Evolutionary conservation across 2,113 vertebrate species (phyloP), one percentile per base, ranked within the genome.

Genomic region (Petrocephalus microphthalmus): DNA sequence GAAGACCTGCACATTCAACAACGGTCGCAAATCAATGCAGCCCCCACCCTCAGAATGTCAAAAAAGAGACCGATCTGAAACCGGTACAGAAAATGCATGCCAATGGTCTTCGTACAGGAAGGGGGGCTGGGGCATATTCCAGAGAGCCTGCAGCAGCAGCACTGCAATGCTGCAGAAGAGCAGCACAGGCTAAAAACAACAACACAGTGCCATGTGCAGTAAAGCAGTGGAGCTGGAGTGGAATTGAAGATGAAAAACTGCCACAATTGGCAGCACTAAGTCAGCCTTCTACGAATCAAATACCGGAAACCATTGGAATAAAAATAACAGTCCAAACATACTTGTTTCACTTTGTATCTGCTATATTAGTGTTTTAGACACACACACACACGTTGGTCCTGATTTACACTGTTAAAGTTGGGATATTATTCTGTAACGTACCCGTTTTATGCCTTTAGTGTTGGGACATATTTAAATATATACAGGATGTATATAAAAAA

Each of bases 111-210:
- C 29, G 29, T 33, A 19, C 25, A 85, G 52, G 25, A 85, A 49
- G 25, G 4, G 5, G 52, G 52, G 37, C 84, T 7, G 52, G 13
- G 51, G 11, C 29, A 56, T 4, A 33, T 82, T 54, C 51, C 87
- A 13, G n/a, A 54, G 87, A 54, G 15, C 33, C 33, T 54, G 60
- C 60, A 45, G 52, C 42, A 54, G 71, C 42, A 54, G 52, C 87
- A 88, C 71, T 86, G 85, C 56, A 88, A 33, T 85, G 84, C 84
- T 85, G 84, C 84, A 85, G 81, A 83, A 47, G 15, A 83, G 71
- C 71, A 2, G 71, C 71, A 78, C 71, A 78, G 71, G 71, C 33
- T 78, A 78, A 78, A 78, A 78, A 78, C 71, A 78, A 42, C 42
- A 78, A 78, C 33, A 78, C 33, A 0, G 33, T 19, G 15, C 71